Conservation (phyloP, 2,888 invertebrate genomes). For the Torymus tubicola region DNA sequence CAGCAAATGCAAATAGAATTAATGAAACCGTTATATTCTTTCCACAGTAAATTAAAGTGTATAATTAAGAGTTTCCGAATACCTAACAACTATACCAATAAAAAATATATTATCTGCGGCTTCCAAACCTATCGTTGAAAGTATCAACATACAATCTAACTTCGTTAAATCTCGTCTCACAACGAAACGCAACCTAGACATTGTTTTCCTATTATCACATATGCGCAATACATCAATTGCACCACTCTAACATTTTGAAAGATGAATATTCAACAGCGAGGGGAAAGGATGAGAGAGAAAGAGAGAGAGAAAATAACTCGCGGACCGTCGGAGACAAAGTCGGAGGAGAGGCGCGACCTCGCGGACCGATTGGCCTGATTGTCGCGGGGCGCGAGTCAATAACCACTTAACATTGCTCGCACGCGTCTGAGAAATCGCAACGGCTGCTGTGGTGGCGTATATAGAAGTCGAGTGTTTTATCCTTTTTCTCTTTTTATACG, state of each 20-base stretch:
- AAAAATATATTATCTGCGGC: too few relatives aligned
- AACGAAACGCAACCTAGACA: too few relatives aligned
- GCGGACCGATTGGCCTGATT: constrained; percentile 73
- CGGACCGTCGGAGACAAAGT: neutral
- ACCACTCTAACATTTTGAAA: neutral
- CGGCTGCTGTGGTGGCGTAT: neutral
- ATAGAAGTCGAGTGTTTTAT: neutral
- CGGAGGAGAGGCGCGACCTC: constrained; percentile 66
- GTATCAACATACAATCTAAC: too few relatives aligned
- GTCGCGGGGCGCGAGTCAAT: constrained; percentile 67
- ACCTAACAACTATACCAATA: too few relatives aligned
- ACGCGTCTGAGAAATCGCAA: constrained; percentile 48
- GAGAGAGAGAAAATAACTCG: neutral
- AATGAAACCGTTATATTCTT: too few relatives aligned
- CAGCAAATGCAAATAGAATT: too few relatives aligned
- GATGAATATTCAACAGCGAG: neutral
- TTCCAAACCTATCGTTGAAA: too few relatives aligned
- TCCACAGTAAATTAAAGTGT: too few relatives aligned
- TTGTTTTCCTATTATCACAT: neutral
- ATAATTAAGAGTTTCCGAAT: too few relatives aligned
- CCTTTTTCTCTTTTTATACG: neutral
- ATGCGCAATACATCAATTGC: neutral
- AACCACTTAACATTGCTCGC: constrained; percentile 69
- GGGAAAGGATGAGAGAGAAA: neutral
- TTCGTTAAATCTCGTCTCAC: too few relatives aligned